phyloP scores from a whole-genome alignment of 2,888 invertebrate species.

The Lochmaea capreae region DNA sequence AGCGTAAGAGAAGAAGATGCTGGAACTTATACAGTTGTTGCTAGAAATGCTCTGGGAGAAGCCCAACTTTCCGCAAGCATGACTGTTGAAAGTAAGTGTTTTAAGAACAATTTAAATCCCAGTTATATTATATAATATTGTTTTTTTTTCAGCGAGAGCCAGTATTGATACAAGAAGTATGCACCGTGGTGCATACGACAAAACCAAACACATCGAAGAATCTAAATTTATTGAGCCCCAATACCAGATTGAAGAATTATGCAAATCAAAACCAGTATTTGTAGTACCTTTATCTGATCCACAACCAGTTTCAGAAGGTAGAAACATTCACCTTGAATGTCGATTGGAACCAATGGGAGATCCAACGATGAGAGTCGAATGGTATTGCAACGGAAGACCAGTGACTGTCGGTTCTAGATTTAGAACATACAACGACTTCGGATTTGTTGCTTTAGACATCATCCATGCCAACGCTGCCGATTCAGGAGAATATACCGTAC shows the following conservation, averaged over 20 bases:
- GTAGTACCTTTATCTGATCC: conserved; percentile 89
- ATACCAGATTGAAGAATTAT: conserved; percentile 91
- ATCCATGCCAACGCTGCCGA: conserved; percentile 94
- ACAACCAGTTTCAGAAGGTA: conserved; percentile 87
- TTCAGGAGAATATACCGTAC: conserved; percentile 93
- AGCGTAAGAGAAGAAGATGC: conserved; percentile 93
- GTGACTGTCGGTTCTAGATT: conserved; percentile 92
- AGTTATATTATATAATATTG: not conserved
- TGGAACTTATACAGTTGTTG: conserved; percentile 93
- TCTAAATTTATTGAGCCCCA: conserved; percentile 88
- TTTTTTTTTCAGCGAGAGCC: conserved; percentile 76
- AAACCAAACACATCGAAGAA: conserved; percentile 88
- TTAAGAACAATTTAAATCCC: not conserved
- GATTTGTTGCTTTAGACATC: conserved; percentile 96
- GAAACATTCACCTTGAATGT: conserved; percentile 91
- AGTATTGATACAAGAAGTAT: conserved; percentile 91
- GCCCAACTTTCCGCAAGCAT: conserved; percentile 85
- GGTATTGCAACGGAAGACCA: conserved; percentile 94
- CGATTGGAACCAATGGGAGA: conserved; percentile 95
- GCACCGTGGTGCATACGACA: conserved; percentile 87
- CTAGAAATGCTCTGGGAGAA: conserved; percentile 91
- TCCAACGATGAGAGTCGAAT: conserved; percentile 94
- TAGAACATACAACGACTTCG: conserved; percentile 96
- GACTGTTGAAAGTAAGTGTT: conserved; percentile 88
- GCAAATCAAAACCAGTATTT: conserved; percentile 95